Conservation (phyloP, 2,888 invertebrate genomes). For the Drosophila nr. perissopoda region DNA sequence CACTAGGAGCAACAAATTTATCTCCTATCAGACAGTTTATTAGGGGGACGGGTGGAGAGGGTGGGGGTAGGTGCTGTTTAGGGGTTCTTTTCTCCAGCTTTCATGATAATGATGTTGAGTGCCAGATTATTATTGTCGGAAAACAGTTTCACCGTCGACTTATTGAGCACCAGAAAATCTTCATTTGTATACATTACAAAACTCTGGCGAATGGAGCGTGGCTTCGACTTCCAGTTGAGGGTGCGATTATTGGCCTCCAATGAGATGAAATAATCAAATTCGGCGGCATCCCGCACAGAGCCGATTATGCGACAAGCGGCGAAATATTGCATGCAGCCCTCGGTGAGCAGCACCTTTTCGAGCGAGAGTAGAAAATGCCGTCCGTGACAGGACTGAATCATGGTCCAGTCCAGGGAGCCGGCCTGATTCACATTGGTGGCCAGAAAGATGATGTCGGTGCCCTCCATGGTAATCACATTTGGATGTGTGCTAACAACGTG, state of each 20-base stretch:
- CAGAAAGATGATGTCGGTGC: constrained; percentile 99
- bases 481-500: constrained; percentile 98
- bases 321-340: constrained; percentile 97
- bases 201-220: constrained; percentile 98
- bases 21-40: background rate
- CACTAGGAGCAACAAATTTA: constrained; percentile 17
- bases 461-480: constrained; percentile 98
- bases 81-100: constrained; percentile 13
- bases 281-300: constrained; percentile 98
- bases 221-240: constrained; percentile 95
- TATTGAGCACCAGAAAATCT: constrained; percentile 99
- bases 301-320: constrained; percentile 99
- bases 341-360: constrained; percentile 98
- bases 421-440: constrained; percentile 99
- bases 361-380: constrained; percentile 99
- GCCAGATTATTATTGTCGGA: constrained; percentile 99
- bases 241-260: constrained; percentile 85
- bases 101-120: constrained; percentile 98
- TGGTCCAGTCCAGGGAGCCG: constrained; percentile 99
- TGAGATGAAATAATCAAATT: constrained; percentile 98
- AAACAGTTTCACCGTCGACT: constrained; percentile 98
- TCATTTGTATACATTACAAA: constrained; percentile 98
- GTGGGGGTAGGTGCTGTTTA: background rate
- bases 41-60: background rate
- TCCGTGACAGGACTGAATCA: constrained; percentile 99